These are phyloP conservation scores for Cacajao melanocephalus DNA, from an alignment of 2,797 vertebrate genomes.

Conservation along the genomic window DNA sequence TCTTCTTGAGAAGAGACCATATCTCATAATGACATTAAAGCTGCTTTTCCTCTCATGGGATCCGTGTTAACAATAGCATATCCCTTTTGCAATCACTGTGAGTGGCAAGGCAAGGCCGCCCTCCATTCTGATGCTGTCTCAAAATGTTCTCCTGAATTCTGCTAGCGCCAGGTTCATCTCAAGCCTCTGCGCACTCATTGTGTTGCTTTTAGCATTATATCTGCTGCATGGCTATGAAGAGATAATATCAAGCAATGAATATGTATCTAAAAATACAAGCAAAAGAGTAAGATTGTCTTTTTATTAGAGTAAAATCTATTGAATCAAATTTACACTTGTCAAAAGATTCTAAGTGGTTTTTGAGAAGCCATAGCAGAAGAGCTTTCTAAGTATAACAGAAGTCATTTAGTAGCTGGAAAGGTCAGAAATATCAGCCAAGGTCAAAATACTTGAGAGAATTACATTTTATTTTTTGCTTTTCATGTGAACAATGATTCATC, in stretches of 20 bases:
- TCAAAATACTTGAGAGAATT: conserved; percentile 46
- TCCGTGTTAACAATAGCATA: neutral
- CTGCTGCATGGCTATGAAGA: neutral
- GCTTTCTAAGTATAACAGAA: conserved; percentile 48
- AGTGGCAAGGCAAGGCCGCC: neutral
- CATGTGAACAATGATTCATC: conserved; percentile 13
- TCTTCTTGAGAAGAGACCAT: neutral
- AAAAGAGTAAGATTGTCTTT: conserved; percentile 46
- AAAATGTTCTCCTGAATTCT: conserved; percentile 1
- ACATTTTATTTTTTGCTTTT: conserved; percentile 53
- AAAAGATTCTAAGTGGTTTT: conserved; percentile 57
- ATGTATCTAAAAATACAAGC: conserved; percentile 53
- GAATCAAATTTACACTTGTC: conserved; percentile 68
- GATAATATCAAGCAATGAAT: conserved; percentile 67
- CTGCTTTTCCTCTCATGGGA: neutral
- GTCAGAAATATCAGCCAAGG: conserved; percentile 32
- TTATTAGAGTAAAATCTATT: conserved; percentile 56
- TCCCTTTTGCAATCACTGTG: conserved; percentile 31
- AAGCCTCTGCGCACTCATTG: neutral
- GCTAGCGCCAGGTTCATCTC: neutral
- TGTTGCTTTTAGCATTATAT: conserved; percentile 19
- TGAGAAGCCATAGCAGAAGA: conserved; percentile 34
- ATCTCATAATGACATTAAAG: neutral
- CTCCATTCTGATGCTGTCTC: neutral
- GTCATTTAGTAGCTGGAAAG: conserved; percentile 34